Base-by-base conservation (phyloP, 2,888 invertebrate species). In the Limnephilus rhombicus region DNA sequence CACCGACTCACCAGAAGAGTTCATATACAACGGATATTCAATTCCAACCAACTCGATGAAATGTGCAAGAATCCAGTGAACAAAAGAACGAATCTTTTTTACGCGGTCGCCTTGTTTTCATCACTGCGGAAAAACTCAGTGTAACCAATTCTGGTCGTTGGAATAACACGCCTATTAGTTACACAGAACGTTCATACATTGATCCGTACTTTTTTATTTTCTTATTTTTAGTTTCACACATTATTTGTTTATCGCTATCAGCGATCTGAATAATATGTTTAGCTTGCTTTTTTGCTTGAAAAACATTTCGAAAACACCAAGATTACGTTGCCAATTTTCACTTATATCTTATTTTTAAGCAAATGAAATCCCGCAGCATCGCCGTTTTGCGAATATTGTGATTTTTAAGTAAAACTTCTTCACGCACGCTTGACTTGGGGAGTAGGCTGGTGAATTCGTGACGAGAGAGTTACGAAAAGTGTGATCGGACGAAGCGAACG, bases 1-100 rank as follows among this genome's bases (percentile, higher is more conserved):
- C 41, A 37, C 80, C 88, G 15, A 80, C 80, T 80, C 11, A 15
- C 37, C 13, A 41, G 68, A 89, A 89, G n/a, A 89, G 88, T 80
- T n/a, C n/a, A n/a, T n/a, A 68, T n/a, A 68, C 80, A 41, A 15
- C 45, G 18, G 88, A n/a, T n/a, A 12, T 37, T 12, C n/a, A 31
- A 87, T 87, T 29, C 34, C 15, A 1, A n/a, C 34, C 0, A n/a
- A 41, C 85, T 82, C 82, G 4, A 41, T 85, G 37, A 85, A 37
- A 34, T 85, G 85, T 41, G 85, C 37, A n/a, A 85, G 37, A 85
- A 85, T 85, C 11, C 41, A 11, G 29, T 53, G 86, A 53, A 31
- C 87, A 18, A 31, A 45, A 53, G 29, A n/a, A 15, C 24, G 53
- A 18, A 29, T 53, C 49, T 13, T 53, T 87, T 53, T 87, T 68